Base-by-base conservation (phyloP, 2,888 invertebrate genomes). In the Mactromeris polynyma region DNA sequence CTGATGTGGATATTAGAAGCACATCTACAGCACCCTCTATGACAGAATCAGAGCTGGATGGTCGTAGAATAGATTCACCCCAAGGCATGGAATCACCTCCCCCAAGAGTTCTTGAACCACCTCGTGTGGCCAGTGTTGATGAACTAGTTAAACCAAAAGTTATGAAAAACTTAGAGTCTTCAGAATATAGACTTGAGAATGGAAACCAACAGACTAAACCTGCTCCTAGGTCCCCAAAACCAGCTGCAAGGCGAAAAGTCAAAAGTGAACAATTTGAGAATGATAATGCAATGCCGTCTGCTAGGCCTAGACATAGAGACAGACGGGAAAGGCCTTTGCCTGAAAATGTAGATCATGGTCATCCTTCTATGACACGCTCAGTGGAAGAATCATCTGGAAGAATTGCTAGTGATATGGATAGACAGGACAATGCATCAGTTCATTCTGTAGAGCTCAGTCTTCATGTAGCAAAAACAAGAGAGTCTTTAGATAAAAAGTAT, bases 1-100 rank as follows among this genome's bases (percentile, higher is more conserved):
- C 91, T 1, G 90, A 91, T 89, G 84, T 54, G 17, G 90, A 88
- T n/a, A 46, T 87, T 11, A 84, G 88, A 36, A 91, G 90, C 46
- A 91, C 92, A 36, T 88, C 92, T 26, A 87, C 88, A 77, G 91
- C 90, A 14, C 87, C 89, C 40, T 89, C 91, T 58, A 84, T 93
- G 31, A 91, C 93, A 21, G 93, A 90, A 46, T 89, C 90, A 83
- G 94, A 89, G 84, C 89, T 85, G 77, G 92, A 89, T 93, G 88
- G 85, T 3, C 73, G 73, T 26, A 87, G 87, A 42, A 69, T 84
- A 38, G 90, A 90, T 58, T 86, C 87, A 0, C 87, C 89, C 14
- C 26, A 80, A 40, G 54, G 54, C 1, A 73, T 87, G 31, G 89
- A 89, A 78, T 86, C 90, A n/a, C 85, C 83, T 40, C 36, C 58